These are phyloP conservation scores for Drosophila demipolita DNA, from an alignment of 2,888 invertebrate genomes.

Conservation along the genomic window DNA sequence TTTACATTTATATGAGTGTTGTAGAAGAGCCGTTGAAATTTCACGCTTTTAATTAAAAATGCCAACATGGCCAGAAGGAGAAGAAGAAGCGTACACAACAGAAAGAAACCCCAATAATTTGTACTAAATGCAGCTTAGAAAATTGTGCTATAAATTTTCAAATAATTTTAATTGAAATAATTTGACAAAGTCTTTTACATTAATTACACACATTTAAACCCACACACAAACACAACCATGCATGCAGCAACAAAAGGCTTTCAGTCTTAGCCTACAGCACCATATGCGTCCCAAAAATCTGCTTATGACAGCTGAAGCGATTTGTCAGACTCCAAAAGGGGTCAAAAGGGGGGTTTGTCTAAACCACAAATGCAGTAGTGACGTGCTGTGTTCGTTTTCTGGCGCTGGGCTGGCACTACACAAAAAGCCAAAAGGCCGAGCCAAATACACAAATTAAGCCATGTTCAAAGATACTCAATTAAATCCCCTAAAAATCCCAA, in stretches of 20 bases:
- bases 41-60: slow-evolving; percentile 70
- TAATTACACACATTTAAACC: slow-evolving; percentile 26
- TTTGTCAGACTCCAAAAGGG: slow-evolving; percentile 34
- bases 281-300: slow-evolving; percentile 32
- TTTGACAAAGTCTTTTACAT: slow-evolving; percentile 57
- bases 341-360: not conserved
- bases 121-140: slow-evolving; percentile 56
- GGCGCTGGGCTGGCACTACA: slow-evolving; percentile 22
- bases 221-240: not conserved
- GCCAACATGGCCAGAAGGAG: not conserved
- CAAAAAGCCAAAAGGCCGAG: slow-evolving; percentile 41
- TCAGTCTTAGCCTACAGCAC: slow-evolving; percentile 14
- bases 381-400: slow-evolving; percentile 5
- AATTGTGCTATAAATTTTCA: slow-evolving; percentile 47
- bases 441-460: slow-evolving; percentile 40
- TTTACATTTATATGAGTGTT: slow-evolving; percentile 29
- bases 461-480: slow-evolving; percentile 49
- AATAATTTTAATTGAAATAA: slow-evolving; percentile 60
- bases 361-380: not conserved
- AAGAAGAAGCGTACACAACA: not conserved
- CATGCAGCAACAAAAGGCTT: not conserved
- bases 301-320: slow-evolving; percentile 55
- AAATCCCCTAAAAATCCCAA: slow-evolving; percentile 20
- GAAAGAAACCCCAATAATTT: slow-evolving; percentile 42
- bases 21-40: slow-evolving; percentile 65